Conservation (phyloP, 2,113 vertebrate genomes). For the Mobula hypostoma region DNA sequence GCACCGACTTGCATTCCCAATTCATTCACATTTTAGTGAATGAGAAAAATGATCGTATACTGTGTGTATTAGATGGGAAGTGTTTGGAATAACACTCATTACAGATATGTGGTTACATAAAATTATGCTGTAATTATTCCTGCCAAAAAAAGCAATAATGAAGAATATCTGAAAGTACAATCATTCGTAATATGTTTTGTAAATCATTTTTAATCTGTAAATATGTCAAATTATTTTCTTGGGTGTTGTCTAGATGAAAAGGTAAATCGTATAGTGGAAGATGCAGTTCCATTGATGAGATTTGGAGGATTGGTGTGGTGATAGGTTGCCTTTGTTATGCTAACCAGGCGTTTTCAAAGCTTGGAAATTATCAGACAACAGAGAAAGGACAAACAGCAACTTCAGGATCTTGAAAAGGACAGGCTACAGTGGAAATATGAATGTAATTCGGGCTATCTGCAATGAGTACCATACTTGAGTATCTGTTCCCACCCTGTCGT, state of each 20-base stretch:
- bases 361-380: neutral
- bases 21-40: neutral
- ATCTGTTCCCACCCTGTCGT: neutral
- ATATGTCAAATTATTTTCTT: neutral
- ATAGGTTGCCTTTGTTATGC: neutral
- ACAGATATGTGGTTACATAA: neutral
- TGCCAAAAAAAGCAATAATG: neutral
- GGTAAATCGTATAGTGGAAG: neutral
- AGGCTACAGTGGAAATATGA: neutral
- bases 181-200: neutral
- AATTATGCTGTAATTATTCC: neutral
- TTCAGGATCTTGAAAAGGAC: neutral
- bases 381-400: neutral
- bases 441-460: neutral
- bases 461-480: neutral
- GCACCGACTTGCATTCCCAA: neutral
- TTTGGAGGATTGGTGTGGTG: neutral
- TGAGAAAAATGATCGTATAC: neutral
- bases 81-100: neutral
- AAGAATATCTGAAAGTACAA: neutral
- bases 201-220: neutral
- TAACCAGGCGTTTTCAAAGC: neutral
- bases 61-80: too few species aligned
- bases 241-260: neutral
- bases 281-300: neutral